Conservation (phyloP, 2,888 invertebrate species). For the Ophion ellenae region DNA sequence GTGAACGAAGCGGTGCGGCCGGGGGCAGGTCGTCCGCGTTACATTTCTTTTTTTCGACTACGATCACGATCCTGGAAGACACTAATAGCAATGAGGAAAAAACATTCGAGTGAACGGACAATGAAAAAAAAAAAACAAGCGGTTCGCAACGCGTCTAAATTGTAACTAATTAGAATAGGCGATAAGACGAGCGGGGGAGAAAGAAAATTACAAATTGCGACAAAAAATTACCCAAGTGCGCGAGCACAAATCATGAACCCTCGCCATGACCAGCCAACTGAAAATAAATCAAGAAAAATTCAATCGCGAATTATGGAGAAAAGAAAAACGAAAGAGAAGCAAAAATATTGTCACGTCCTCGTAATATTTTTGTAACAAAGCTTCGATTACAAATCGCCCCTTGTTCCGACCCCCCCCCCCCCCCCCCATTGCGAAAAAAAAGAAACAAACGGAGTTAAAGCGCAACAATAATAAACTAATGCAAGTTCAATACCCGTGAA, state of each 20-base stretch:
- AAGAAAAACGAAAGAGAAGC: slow-evolving; percentile 28
- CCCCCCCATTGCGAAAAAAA: neutral
- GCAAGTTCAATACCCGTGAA: slow-evolving; percentile 7
- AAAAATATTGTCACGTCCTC: slow-evolving; percentile 56
- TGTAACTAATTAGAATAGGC: slow-evolving; percentile 79
- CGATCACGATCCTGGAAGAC: slow-evolving; percentile 20
- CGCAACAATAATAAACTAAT: slow-evolving; percentile 33
- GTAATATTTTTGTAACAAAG: slow-evolving; percentile 63
- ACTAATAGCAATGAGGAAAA: slow-evolving; percentile 12
- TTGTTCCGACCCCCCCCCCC: neutral
- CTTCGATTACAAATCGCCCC: slow-evolving; percentile 53
- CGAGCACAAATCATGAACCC: slow-evolving; percentile 29
- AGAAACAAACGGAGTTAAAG: slow-evolving; percentile 37
- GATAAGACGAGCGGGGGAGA: slow-evolving; percentile 64
- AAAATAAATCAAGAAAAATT: slow-evolving; percentile 25
- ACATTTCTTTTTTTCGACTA: slow-evolving; percentile 15
- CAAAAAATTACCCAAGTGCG: slow-evolving; percentile 39
- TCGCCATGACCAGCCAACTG: slow-evolving; percentile 15
- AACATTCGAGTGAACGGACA: slow-evolving; percentile 49
- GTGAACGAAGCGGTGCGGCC: neutral
- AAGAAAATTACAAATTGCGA: slow-evolving; percentile 33
- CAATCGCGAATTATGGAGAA: slow-evolving; percentile 18
- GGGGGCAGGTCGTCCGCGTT: slow-evolving; percentile 44
- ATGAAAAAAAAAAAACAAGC: slow-evolving; percentile 67
- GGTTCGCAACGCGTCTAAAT: slow-evolving; percentile 77